Evolutionary conservation across 2,797 vertebrate genomes (phyloP).

Genomic region (Ammospiza maritima): DNA sequence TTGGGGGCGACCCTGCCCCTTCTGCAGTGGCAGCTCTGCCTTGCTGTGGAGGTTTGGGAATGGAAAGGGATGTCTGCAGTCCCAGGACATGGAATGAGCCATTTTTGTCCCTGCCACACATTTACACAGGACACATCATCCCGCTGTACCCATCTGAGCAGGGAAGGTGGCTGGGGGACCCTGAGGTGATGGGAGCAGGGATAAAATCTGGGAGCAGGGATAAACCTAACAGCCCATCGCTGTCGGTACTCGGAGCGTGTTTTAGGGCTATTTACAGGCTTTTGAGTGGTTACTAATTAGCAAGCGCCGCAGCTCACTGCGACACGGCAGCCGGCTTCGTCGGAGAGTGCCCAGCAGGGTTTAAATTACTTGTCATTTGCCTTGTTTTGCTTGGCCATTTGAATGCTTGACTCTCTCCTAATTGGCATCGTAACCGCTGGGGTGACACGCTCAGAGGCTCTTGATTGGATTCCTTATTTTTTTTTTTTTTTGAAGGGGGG

Average conservation of each 20-base stretch:
- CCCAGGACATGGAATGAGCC: background rate
- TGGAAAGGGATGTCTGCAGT: background rate
- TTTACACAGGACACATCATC: fast-evolving
- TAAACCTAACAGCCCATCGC: background rate
- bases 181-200: background rate
- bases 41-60: background rate
- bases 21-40: background rate
- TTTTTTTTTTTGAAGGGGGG: background rate
- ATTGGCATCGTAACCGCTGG: conserved; percentile 45
- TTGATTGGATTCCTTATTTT: conserved; percentile 21
- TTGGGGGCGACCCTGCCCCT: background rate
- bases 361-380: conserved; percentile 65
- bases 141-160: background rate
- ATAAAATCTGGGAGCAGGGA: background rate
- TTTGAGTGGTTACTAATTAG: conserved; percentile 43
- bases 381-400: conserved; percentile 62
- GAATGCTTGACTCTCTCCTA: conserved; percentile 59
- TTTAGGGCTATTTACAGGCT: conserved; percentile 23
- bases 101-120: fast-evolving
- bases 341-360: conserved; percentile 47
- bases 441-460: conserved; percentile 27
- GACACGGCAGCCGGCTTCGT: background rate
- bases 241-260: background rate
- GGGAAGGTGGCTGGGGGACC: background rate
- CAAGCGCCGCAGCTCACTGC: conserved; percentile 11